Evolutionary conservation across 2,888 invertebrate genomes (phyloP), one percentile per base, ranked within the genome.

Genomic region (Watsonalla binaria): DNA sequence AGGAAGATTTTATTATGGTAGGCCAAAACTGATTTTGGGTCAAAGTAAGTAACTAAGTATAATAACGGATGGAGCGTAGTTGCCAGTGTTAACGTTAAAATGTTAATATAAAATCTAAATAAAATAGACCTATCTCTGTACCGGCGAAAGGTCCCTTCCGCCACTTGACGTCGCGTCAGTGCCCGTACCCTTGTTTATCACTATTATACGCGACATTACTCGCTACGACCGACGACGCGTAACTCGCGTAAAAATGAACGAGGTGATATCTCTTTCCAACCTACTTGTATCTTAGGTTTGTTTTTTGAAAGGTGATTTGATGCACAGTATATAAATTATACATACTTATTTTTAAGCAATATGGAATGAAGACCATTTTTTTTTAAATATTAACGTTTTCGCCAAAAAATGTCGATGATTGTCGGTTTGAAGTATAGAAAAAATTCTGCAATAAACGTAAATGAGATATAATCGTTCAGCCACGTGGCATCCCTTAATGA

Each of bases 191-290:
- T 68, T 73, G 71, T 73, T 70, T 72, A 72, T 72, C 68, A 59
- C 62, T 68, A 73, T 72, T 72, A 72, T 65, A 60, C 67, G 63
- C 55, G 54, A 63, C 66, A 69, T 73, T 70, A 67, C 67, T 56
- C 59, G 57, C 56, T 42, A 42, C 42, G 58, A 63, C 58, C 42
- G 58, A 63, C 58, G 59, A 60, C 55, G 57, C 56, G 60, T 58
- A 54, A 54, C 60, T 59, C 60, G 54, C 60, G 62, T 70, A 63
- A 68, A 66, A 65, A 56, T 58, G 59, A 58, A 64, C 61, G 60
- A 65, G 55, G 56, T 57, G 54, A 58, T 58, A 58, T 59, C 55
- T 53, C 52, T 58, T 51, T 54, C 55, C 56, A 55, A 54, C 55
- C 57, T 57, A 55, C 54, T 39, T 51, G 46, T 42, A 37, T 34